Evolutionary conservation across 2,797 vertebrate species (phyloP).

Genomic region (Alectoris magna): DNA sequence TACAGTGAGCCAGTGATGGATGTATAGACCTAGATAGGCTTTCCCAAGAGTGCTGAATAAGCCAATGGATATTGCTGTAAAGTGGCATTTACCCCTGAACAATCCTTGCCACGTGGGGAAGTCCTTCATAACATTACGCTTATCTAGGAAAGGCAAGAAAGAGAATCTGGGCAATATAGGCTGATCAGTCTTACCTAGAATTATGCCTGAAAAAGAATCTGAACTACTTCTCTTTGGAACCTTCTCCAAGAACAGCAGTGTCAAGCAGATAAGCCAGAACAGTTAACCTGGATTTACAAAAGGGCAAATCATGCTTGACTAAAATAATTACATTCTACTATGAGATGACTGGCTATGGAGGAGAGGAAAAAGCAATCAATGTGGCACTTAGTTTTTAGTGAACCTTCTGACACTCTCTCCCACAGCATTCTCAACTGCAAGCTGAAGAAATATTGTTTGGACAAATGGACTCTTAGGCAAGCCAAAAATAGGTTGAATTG

Average conservation of each 20-base stretch:
- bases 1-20: background rate
- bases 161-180: background rate
- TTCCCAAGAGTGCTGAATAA: background rate
- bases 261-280: background rate
- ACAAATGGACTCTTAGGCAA: background rate
- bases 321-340: background rate
- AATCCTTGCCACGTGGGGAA: background rate
- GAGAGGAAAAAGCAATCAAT: background rate
- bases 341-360: background rate
- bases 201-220: background rate
- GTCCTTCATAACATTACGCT: background rate
- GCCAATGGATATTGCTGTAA: background rate
- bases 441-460: background rate
- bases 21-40: rapidly evolving
- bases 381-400: background rate
- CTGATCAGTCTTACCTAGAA: background rate
- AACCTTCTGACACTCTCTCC: background rate
- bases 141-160: background rate
- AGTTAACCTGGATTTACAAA: background rate
- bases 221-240: background rate
- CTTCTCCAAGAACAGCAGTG: background rate
- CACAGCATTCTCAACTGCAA: background rate
- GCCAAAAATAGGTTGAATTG: background rate
- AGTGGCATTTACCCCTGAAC: background rate
- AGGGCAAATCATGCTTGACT: background rate